These are phyloP conservation scores for Drosophila aldrichi DNA, from an alignment of 2,888 invertebrate genomes.

Conservation along the genomic window DNA sequence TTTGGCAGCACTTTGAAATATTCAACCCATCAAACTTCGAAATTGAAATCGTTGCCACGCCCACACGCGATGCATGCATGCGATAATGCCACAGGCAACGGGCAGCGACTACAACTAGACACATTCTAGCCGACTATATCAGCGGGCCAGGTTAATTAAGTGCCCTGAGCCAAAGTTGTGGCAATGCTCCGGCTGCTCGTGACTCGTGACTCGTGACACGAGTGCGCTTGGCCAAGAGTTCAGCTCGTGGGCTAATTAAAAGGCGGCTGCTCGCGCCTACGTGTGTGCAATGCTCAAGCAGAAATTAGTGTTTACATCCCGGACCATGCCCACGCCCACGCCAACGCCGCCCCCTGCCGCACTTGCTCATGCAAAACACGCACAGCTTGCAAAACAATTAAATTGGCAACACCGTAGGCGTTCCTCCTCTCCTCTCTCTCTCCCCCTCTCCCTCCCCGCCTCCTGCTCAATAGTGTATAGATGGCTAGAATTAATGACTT, in stretches of 20 bases:
- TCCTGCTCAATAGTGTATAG: not conserved
- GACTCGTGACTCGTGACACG: not conserved
- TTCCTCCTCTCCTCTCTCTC: not conserved
- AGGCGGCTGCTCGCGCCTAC: slow-evolving; percentile 63
- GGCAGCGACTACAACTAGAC: not conserved
- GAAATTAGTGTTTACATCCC: slow-evolving; percentile 52
- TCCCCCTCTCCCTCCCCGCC: not conserved
- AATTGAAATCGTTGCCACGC: slow-evolving; percentile 42
- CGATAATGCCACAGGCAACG: slow-evolving; percentile 7
- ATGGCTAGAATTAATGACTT: slow-evolving; percentile 63
- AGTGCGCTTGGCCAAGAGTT: not conserved
- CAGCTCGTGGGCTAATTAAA: slow-evolving; percentile 61
- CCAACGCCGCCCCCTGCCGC: not conserved
- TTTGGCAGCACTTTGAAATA: slow-evolving; percentile 23
- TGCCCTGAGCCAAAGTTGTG: slow-evolving; percentile 21
- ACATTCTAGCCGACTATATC: not conserved
- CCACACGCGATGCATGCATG: slow-evolving; percentile 14
- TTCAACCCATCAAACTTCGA: slow-evolving; percentile 7
- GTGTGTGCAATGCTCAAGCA: slow-evolving; percentile 64
- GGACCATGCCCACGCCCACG: slow-evolving; percentile 8
- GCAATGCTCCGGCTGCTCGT: not conserved
- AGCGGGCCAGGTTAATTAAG: slow-evolving; percentile 56
- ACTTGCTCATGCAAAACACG: slow-evolving; percentile 69
- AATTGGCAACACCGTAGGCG: slow-evolving; percentile 45
- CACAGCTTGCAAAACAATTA: slow-evolving; percentile 69